phyloP scores from a whole-genome alignment of 1,140 invertebrate species.

The Babylonia areolata region DNA sequence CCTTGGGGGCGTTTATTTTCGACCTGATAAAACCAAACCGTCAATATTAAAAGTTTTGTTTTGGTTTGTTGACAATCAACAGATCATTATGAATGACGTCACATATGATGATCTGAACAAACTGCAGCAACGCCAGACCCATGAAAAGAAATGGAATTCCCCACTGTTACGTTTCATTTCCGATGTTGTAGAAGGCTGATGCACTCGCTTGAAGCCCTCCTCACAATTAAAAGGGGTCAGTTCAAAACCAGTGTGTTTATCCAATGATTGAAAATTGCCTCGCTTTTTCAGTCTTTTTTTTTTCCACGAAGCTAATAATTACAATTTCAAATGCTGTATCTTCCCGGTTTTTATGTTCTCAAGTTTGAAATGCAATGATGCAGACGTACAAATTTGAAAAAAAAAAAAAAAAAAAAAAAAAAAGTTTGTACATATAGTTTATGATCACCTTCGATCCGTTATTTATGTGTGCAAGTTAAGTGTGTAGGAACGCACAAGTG shows the following conservation, averaged over 20 bases:
- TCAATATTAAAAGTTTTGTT: background rate
- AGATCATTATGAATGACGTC: background rate
- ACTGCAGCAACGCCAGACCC: background rate
- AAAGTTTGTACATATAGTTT: too few relatives aligned
- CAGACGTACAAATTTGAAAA: background rate
- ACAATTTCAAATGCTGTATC: too few relatives aligned
- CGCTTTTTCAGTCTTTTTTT: too few relatives aligned
- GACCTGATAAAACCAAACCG: background rate
- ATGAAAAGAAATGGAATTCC: constrained; percentile 25
- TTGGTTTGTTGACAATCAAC: background rate
- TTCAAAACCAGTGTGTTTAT: background rate
- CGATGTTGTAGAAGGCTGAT: background rate
- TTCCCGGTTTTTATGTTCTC: too few relatives aligned
- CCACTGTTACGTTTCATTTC: constrained; percentile 29
- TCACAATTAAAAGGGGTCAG: background rate
- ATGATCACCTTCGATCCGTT: too few relatives aligned
- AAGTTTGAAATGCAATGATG: too few relatives aligned
- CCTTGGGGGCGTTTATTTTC: too few relatives aligned
- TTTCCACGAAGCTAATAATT: too few relatives aligned
- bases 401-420: too few relatives aligned
- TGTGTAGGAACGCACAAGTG: too few relatives aligned
- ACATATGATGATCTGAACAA: constrained; percentile 8
- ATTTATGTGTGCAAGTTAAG: too few relatives aligned
- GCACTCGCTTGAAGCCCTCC: background rate
- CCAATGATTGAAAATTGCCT: too few relatives aligned